A percentile compares a stretch with the other conserved stretches of the same genome.
Evolutionary conservation across 2,888 invertebrate species (phyloP).

Genomic region (Stenolophus ochropezus): DNA sequence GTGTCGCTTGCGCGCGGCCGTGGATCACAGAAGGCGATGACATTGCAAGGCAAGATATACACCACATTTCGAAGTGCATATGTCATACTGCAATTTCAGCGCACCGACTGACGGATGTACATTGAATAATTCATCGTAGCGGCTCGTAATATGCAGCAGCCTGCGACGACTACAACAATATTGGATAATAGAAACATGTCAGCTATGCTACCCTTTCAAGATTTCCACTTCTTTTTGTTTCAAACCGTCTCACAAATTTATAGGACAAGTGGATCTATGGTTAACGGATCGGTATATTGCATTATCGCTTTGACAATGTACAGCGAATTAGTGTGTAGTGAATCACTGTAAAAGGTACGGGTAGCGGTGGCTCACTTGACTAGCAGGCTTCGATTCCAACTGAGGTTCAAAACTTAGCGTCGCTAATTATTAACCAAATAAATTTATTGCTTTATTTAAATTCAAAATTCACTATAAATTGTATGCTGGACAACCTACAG

Average conservation of each 20-base stretch:
- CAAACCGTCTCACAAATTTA: background rate
- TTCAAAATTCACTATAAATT: no score
- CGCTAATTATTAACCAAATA: no score
- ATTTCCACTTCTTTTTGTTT: background rate
- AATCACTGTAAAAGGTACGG: no score
- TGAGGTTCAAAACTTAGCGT: no score
- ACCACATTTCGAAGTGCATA: slow-evolving; percentile 57
- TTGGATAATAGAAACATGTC: slow-evolving; percentile 57
- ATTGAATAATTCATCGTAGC: slow-evolving; percentile 59
- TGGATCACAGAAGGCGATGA: slow-evolving; percentile 25
- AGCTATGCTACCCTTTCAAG: slow-evolving; percentile 9
- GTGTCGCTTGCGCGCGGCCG: background rate
- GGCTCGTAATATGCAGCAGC: slow-evolving; percentile 56
- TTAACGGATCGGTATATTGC: no score
- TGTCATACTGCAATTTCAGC: slow-evolving; percentile 59
- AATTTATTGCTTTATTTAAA: no score
- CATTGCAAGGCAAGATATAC: slow-evolving; percentile 44
- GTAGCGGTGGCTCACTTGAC: no score
- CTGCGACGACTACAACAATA: slow-evolving; percentile 54
- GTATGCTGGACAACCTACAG: no score
- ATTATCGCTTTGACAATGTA: no score
- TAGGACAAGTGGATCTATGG: no score
- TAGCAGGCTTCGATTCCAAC: no score
- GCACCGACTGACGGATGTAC: slow-evolving; percentile 55
- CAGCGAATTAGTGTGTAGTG: no score